These are phyloP conservation scores for Epistrophella euchroma DNA, from an alignment of 2,888 invertebrate species.

Conservation along the genomic window DNA sequence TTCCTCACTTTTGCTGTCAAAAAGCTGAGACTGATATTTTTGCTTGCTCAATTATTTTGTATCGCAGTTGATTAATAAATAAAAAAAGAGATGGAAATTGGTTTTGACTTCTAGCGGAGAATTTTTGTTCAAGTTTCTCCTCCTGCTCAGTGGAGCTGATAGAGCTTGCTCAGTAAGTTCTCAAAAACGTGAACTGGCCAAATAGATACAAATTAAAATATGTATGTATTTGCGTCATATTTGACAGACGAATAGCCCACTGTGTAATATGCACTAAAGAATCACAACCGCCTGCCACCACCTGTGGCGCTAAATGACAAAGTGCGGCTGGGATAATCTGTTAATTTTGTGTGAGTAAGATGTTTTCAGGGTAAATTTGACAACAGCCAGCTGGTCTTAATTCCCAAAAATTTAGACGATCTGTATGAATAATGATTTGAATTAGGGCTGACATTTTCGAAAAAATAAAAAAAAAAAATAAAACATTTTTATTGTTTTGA, in stretches of 20 bases:
- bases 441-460: slow-evolving; percentile 7
- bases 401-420: background rate
- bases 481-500: background rate
- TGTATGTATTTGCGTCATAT: background rate
- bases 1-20: no score
- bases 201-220: no score
- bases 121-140: no score
- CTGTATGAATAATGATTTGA: slow-evolving; percentile 12
- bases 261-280: background rate
- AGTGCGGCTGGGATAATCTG: slow-evolving; percentile 40
- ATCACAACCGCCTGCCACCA: slow-evolving; percentile 17
- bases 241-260: background rate
- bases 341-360: slow-evolving; percentile 30
- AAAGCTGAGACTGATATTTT: no score
- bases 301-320: slow-evolving; percentile 43
- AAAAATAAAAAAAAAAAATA: background rate
- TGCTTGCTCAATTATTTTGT: no score
- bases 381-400: slow-evolving; percentile 11
- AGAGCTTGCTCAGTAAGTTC: no score
- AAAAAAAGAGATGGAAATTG: no score
- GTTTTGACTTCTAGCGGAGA: no score
- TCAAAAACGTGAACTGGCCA: no score
- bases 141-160: no score
- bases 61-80: no score
- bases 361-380: slow-evolving; percentile 26